Evolutionary conservation across 2,113 vertebrate species (phyloP).

Genomic region (Amia ocellicauda): DNA sequence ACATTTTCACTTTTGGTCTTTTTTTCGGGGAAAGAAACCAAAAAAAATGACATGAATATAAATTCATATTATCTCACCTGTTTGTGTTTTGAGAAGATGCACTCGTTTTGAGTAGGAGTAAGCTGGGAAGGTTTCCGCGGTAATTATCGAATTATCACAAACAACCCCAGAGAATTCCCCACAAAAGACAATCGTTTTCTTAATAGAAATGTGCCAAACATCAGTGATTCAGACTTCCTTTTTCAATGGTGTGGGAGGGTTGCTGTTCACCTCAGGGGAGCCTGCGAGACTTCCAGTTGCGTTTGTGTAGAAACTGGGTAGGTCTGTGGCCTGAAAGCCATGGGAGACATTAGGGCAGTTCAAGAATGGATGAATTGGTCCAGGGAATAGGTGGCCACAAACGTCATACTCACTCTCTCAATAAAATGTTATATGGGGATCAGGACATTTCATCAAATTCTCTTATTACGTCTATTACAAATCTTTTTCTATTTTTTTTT

Average conservation of each 20-base stretch:
- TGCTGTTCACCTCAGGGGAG: conserved; percentile 18
- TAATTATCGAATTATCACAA: conserved; percentile 35
- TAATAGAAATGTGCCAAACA: conserved; percentile 37
- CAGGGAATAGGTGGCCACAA: neutral
- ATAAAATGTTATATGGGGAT: neutral
- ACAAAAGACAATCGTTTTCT: conserved; percentile 35
- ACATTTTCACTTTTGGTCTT: conserved; percentile 20
- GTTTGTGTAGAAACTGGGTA: neutral
- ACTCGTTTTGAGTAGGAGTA: conserved; percentile 22
- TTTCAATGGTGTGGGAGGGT: conserved; percentile 28
- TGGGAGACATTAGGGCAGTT: neutral
- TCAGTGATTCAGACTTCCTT: conserved; percentile 35
- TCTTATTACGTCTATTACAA: too few relatives aligned
- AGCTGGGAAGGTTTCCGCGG: conserved; percentile 17
- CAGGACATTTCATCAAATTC: too few relatives aligned
- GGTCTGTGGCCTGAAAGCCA: neutral
- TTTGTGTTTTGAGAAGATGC: conserved; percentile 17
- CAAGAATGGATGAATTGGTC: neutral
- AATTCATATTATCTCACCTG: conserved; percentile 16
- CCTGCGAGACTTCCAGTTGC: neutral
- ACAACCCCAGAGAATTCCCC: conserved; percentile 38
- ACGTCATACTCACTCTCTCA: neutral
- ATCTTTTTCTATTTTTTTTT: too few relatives aligned
- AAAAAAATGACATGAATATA: neutral
- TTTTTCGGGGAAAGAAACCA: neutral